Evolutionary conservation across 1,140 invertebrate genomes (phyloP).

Genomic region (Ruditapes philippinarum): DNA sequence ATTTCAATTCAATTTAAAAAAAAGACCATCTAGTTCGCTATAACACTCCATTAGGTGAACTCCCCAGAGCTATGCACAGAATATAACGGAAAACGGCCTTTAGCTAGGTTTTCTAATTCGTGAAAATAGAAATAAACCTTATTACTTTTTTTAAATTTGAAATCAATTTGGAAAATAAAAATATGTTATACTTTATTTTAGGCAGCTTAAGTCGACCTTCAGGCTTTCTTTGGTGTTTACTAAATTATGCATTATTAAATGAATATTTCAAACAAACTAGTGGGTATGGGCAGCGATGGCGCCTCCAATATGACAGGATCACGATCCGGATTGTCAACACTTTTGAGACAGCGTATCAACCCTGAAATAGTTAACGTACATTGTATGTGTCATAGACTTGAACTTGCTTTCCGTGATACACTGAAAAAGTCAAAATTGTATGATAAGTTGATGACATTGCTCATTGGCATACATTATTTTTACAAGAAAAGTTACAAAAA

Average conservation of each 20-base stretch:
- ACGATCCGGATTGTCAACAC: too few relatives aligned
- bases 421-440: slow-evolving; percentile 61
- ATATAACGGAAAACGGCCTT: too few relatives aligned
- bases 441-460: slow-evolving; percentile 69
- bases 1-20: too few relatives aligned
- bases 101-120: too few relatives aligned
- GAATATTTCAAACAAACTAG: too few relatives aligned
- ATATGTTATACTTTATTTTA: slow-evolving; percentile 22
- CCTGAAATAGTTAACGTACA: slow-evolving; percentile 64
- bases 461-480: slow-evolving; percentile 69
- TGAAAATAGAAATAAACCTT: background rate
- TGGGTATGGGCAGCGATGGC: too few relatives aligned
- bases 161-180: background rate
- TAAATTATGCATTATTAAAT: too few relatives aligned
- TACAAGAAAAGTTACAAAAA: slow-evolving; percentile 65
- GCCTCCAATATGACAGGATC: too few relatives aligned
- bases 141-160: background rate
- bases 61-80: too few relatives aligned
- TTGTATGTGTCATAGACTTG: slow-evolving; percentile 66
- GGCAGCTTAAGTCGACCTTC: slow-evolving; percentile 16
- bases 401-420: slow-evolving; percentile 65
- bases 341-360: background rate
- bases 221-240: background rate
- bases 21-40: background rate
- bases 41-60: too few relatives aligned